phyloP scores from a whole-genome alignment of 2,797 vertebrate genomes.

The Pangasius macronema region DNA sequence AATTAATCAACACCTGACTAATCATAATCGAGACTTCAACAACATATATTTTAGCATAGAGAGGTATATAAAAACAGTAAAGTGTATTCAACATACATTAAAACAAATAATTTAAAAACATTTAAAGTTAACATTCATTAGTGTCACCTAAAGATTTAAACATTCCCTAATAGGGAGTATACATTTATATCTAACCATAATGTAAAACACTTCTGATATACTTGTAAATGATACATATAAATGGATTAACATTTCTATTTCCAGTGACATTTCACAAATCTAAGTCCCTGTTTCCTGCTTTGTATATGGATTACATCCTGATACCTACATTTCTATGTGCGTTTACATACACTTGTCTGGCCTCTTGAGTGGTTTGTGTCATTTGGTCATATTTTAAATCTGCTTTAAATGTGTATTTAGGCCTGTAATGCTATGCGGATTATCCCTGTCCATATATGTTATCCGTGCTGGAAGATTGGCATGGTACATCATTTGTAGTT shows the following conservation, averaged over 20 bases:
- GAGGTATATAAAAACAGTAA: neutral
- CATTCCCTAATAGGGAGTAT: neutral
- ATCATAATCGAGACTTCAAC: neutral
- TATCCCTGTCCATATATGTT: neutral
- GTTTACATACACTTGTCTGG: neutral
- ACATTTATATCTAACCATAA: neutral
- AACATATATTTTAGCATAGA: neutral
- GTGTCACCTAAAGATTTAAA: neutral
- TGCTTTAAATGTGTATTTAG: neutral
- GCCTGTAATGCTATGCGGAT: neutral
- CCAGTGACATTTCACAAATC: neutral
- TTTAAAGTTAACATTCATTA: neutral
- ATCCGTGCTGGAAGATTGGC: neutral
- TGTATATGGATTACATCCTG: neutral
- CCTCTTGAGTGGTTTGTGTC: neutral
- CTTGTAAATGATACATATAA: neutral
- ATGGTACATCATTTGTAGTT: neutral
- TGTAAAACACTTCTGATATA: neutral
- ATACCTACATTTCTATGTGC: neutral
- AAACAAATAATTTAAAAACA: neutral
- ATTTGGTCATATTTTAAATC: neutral
- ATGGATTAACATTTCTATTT: neutral
- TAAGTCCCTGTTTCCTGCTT: neutral
- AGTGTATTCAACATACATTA: neutral
- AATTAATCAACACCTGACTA: neutral